phyloP scores from a whole-genome alignment of 2,113 vertebrate genomes.

The Mystacornis crossleyi region DNA sequence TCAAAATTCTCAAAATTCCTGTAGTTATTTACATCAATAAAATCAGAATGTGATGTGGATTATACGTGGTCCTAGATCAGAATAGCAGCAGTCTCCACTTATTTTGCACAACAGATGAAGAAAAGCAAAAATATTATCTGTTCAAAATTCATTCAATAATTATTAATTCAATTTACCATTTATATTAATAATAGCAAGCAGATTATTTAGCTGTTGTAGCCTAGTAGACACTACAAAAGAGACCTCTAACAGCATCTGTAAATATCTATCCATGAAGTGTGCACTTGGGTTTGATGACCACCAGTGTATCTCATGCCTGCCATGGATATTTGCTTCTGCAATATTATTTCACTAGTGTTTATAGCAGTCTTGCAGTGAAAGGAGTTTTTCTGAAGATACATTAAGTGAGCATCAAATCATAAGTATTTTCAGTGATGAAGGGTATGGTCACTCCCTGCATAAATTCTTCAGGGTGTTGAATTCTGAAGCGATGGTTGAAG shows the following conservation, averaged over 20 bases:
- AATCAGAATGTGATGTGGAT: background rate
- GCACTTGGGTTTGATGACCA: background rate
- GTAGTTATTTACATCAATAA: background rate
- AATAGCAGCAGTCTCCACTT: background rate
- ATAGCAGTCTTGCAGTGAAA: background rate
- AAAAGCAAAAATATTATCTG: background rate
- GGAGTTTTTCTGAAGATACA: background rate
- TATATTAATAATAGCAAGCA: background rate
- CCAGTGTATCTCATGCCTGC: background rate
- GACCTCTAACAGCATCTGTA: background rate
- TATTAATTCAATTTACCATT: background rate
- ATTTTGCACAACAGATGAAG: background rate
- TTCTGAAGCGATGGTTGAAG: background rate
- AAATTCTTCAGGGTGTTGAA: background rate
- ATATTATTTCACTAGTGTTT: background rate
- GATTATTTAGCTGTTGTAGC: background rate
- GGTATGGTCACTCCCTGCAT: background rate
- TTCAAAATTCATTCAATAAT: background rate
- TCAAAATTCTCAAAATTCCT: background rate
- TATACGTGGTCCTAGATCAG: background rate
- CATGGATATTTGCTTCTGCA: background rate
- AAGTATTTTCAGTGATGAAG: background rate
- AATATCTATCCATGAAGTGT: background rate
- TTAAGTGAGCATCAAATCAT: background rate
- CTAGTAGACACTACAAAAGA: slow-evolving; percentile 12